Conservation (phyloP, 1,140 invertebrate species). For the Ylistrum balloti region DNA sequence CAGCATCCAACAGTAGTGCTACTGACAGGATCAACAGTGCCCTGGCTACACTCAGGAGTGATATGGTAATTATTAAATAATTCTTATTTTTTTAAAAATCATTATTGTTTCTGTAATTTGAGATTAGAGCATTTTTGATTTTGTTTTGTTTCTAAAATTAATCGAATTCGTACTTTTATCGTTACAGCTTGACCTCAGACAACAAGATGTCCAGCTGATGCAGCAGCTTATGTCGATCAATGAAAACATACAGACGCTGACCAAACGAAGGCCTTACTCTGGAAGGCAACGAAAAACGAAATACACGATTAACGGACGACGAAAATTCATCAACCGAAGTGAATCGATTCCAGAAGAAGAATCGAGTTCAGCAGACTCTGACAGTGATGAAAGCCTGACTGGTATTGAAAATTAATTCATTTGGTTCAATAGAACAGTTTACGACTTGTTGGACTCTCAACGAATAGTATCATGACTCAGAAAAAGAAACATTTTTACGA, state of each 20-base stretch:
- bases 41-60: not conserved
- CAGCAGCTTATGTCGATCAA: slow-evolving; percentile 65
- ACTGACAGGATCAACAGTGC: not conserved
- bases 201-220: slow-evolving; percentile 63
- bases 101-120: no score
- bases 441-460: no score
- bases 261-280: slow-evolving; percentile 24
- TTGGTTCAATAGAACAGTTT: no score
- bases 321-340: not conserved
- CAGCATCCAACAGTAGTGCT: not conserved
- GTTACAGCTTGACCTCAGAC: slow-evolving; percentile 59
- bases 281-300: not conserved
- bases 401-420: not conserved
- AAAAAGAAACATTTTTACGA: no score
- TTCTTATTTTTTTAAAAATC: not conserved
- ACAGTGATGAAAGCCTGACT: not conserved
- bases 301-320: not conserved
- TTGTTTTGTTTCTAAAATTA: not conserved
- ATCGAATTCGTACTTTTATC: not conserved
- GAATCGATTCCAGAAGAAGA: slow-evolving; percentile 18
- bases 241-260: slow-evolving; percentile 58
- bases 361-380: not conserved
- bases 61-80: not conserved
- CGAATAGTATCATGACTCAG: no score
- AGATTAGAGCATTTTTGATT: not conserved